A percentile compares a stretch with the other conserved stretches of the same genome.
Conservation (phyloP, 2,797 vertebrate genomes). For the Rhinatrema bivittatum region DNA sequence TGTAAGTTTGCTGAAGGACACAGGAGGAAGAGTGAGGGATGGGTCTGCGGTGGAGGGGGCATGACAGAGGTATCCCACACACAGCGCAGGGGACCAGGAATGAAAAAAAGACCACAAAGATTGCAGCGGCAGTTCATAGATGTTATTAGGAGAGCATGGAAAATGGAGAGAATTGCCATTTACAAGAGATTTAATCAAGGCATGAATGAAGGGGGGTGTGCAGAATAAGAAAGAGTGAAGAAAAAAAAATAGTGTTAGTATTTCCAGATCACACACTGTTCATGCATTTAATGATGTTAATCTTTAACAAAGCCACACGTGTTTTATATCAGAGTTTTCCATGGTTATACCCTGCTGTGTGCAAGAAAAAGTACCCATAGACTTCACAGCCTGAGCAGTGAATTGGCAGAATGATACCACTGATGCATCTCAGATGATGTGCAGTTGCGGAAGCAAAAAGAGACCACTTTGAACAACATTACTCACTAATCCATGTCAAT, state of each 20-base stretch:
- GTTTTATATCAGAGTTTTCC: slow-evolving; percentile 13
- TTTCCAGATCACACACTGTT: slow-evolving; percentile 49
- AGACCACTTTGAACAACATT: too few relatives aligned
- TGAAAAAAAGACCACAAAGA: slow-evolving; percentile 33
- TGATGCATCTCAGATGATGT: too few relatives aligned
- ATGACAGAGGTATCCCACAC: slow-evolving; percentile 52
- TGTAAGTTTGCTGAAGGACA: slow-evolving; percentile 80
- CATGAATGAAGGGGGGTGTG: slow-evolving; percentile 50
- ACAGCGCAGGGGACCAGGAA: slow-evolving; percentile 37
- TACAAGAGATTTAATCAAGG: slow-evolving; percentile 42
- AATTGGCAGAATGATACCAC: too few relatives aligned
- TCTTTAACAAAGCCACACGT: slow-evolving; percentile 20
- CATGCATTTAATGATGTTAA: too few relatives aligned
- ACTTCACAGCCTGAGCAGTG: too few relatives aligned
- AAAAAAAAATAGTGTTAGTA: slow-evolving; percentile 72
- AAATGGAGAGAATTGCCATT: slow-evolving; percentile 43
- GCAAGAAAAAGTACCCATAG: slow-evolving; percentile 30
- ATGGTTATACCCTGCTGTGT: slow-evolving; percentile 9
- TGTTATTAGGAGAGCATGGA: slow-evolving; percentile 42
- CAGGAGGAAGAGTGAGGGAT: slow-evolving; percentile 78
- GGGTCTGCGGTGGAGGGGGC: slow-evolving; percentile 66
- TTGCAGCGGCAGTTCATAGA: slow-evolving; percentile 49
- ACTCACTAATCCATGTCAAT: too few relatives aligned
- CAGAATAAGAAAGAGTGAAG: slow-evolving; percentile 57
- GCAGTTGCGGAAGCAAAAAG: too few relatives aligned